Evolutionary conservation across 2,113 vertebrate species (phyloP), one percentile per base, ranked within the genome.

Genomic region (Bos javanicus): DNA sequence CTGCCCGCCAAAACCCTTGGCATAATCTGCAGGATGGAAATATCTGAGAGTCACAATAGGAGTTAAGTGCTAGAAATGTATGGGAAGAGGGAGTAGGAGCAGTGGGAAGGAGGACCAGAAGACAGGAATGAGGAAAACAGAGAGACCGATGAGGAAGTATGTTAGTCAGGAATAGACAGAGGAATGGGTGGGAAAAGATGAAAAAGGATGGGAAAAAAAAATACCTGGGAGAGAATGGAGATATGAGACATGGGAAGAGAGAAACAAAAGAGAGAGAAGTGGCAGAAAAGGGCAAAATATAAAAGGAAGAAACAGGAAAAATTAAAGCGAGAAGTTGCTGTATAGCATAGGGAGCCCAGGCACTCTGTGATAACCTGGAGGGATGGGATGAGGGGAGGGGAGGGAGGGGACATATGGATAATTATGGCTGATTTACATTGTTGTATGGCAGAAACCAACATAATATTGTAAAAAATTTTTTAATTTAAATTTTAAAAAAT

Each of bases 1-100:
- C 10, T 98, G 99, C 43, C 99, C 99, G 86, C 99, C 99, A 94
- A 99, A 99, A 15, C 99, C 99, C 92, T 99, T 99, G 85, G 99
- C 98, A 97, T 99, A 99, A 98, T 99, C 99, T 99, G 96, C 59
- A 96, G 74, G 59, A 95, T 71, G 90, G 62, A 96, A 93, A 96
- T 48, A 4, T 81, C 60, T 84, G 57, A 50, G 46, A 95, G 89
- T 97, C 67, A 93, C 12, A 87, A 64, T 2, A 33, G 46, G 60
- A 95, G 76, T 57, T 48, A 81, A 87, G 87, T 87, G 14, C 64
- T 54, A 39, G 92, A 87, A 46, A 90, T 30, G 2, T 21, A 6
- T 54, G 6, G 54, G 39, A 17, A 92, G 30, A 96, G 39, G 80
- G 43, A 88, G 12, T 88, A 33, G 83, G 59, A 92, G 15, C 19